Conservation (phyloP, 2,888 invertebrate species). For the Neoascia interrupta region DNA sequence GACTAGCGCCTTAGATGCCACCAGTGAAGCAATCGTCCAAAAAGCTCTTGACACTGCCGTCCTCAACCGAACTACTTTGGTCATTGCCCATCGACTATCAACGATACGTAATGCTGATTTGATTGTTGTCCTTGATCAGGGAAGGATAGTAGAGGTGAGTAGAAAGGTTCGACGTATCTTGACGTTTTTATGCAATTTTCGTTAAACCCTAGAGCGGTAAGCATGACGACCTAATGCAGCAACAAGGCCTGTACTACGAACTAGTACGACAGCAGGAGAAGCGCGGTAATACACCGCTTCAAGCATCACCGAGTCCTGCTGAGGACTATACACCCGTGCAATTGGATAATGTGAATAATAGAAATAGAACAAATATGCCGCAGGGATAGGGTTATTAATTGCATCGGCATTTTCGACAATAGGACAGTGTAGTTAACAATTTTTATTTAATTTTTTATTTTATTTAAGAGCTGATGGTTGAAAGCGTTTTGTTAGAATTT, state of each 20-base stretch:
- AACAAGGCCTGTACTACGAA: slow-evolving; percentile 92
- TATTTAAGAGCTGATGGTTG: slow-evolving; percentile 26
- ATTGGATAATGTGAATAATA: slow-evolving; percentile 7
- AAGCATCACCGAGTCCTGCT: neutral
- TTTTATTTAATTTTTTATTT: slow-evolving; percentile 25
- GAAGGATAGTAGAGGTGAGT: slow-evolving; percentile 89
- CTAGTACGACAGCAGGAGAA: slow-evolving; percentile 90
- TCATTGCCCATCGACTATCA: slow-evolving; percentile 96
- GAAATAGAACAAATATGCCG: slow-evolving; percentile 24
- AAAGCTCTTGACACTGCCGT: slow-evolving; percentile 91
- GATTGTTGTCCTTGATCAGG: slow-evolving; percentile 93
- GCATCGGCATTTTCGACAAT: too few relatives aligned
- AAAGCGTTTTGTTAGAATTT: too few relatives aligned
- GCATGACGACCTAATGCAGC: slow-evolving; percentile 88
- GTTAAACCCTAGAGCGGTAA: slow-evolving; percentile 96
- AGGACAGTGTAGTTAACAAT: slow-evolving; percentile 8
- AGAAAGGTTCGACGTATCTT: too few relatives aligned
- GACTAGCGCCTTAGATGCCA: slow-evolving; percentile 95
- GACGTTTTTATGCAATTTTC: too few relatives aligned
- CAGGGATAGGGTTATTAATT: slow-evolving; percentile 39
- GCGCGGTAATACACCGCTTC: neutral
- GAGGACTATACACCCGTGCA: slow-evolving; percentile 3
- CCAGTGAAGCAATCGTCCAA: slow-evolving; percentile 94
- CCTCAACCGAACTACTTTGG: slow-evolving; percentile 92
- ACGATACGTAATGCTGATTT: slow-evolving; percentile 94